These are phyloP conservation scores for Bellardia pandia DNA, from an alignment of 2,888 invertebrate species.

Conservation along the genomic window DNA sequence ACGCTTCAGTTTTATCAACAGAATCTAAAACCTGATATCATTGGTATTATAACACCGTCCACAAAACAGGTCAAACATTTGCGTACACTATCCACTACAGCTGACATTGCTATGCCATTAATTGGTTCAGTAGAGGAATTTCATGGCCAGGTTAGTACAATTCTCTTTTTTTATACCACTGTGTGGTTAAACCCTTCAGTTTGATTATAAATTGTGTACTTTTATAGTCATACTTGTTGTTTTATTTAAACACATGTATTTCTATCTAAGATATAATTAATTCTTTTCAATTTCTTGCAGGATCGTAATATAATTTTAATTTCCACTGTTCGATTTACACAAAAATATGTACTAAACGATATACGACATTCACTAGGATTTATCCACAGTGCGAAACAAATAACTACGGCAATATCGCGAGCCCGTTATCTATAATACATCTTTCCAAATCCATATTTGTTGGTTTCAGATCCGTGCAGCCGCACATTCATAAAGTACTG, in stretches of 20 bases:
- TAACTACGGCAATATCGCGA: conserved; percentile 95
- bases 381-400: conserved; percentile 89
- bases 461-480: conserved; percentile 89
- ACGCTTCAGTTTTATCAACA: conserved; percentile 87
- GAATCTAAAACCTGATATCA: conserved; percentile 85
- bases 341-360: conserved; percentile 84
- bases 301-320: conserved; percentile 87
- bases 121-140: conserved; percentile 94
- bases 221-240: no score
- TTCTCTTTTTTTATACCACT: background rate
- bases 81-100: conserved; percentile 83
- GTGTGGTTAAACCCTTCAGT: no score
- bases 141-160: conserved; percentile 89
- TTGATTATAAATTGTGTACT: no score
- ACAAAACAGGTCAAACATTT: conserved; percentile 90
- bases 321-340: conserved; percentile 87
- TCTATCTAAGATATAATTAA: background rate
- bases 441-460: conserved; percentile 92
- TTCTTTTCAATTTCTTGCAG: conserved; percentile 71
- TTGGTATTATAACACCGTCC: conserved; percentile 97
- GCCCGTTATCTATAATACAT: conserved; percentile 90
- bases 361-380: conserved; percentile 88
- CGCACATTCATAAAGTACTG: conserved; percentile 87
- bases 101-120: conserved; percentile 86
- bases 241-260: background rate